phyloP scores from a whole-genome alignment of 2,113 vertebrate genomes.

The Alligator mississippiensis region DNA sequence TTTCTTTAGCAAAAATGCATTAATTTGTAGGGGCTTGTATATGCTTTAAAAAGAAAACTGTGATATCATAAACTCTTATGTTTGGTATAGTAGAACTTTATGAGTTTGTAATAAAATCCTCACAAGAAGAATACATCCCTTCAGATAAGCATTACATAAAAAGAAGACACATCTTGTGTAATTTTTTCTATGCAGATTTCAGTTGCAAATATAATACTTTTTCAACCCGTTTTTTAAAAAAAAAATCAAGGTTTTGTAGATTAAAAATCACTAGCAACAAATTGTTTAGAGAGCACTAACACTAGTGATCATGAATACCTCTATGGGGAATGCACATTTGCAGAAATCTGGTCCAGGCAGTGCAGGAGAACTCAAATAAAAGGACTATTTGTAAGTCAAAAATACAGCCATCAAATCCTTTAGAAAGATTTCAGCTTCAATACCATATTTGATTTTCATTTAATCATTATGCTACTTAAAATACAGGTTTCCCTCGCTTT shows the following conservation, averaged over 20 bases:
- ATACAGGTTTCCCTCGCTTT: too few species aligned
- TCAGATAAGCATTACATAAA: not conserved
- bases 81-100: not conserved
- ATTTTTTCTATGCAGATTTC: not conserved
- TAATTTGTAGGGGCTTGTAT: not conserved
- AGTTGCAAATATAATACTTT: not conserved
- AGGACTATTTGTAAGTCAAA: not conserved
- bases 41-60: not conserved
- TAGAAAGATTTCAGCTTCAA: not conserved
- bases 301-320: not conserved
- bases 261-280: not conserved
- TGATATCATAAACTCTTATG: fast-evolving
- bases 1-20: not conserved
- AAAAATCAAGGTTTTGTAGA: not conserved
- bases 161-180: too few species aligned
- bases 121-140: not conserved
- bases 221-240: not conserved
- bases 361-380: not conserved
- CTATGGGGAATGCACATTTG: not conserved
- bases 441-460: not conserved
- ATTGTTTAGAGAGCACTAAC: not conserved
- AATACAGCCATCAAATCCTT: not conserved
- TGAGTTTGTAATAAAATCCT: not conserved
- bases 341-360: too few species aligned
- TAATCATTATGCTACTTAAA: not conserved